These are phyloP conservation scores for Oscheius onirici DNA, from an alignment of 2,888 invertebrate genomes.

Conservation along the genomic window DNA sequence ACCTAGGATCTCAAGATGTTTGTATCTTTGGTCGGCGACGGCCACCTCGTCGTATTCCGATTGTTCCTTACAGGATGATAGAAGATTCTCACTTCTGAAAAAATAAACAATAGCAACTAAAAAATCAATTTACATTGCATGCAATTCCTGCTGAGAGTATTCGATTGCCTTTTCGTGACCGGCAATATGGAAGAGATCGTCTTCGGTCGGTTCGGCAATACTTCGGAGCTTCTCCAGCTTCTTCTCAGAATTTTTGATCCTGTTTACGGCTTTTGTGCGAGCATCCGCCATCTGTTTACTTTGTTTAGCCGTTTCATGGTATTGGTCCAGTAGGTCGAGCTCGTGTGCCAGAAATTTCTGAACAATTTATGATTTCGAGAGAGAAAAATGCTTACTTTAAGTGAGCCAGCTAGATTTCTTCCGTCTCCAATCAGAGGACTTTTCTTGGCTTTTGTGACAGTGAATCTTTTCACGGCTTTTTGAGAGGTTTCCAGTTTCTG, in stretches of 20 bases:
- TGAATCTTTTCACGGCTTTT: slow-evolving; percentile 1
- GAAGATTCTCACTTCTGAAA: not conserved
- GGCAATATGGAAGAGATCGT: slow-evolving; percentile 38
- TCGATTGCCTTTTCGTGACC: slow-evolving; percentile 39
- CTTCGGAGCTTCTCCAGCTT: not conserved
- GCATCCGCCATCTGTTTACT: not conserved
- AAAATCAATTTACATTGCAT: slow-evolving; percentile 23
- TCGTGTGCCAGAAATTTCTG: slow-evolving; percentile 16
- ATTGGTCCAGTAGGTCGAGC: not conserved
- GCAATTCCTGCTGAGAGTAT: slow-evolving; percentile 37
- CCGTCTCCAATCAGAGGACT: slow-evolving; percentile 2
- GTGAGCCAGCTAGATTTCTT: not conserved
- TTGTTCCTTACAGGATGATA: not conserved
- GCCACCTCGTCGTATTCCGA: slow-evolving; percentile 7
- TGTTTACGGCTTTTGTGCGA: not conserved
- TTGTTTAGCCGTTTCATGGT: not conserved
- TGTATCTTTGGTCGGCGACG: slow-evolving; percentile 2
- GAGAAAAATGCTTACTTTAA: not conserved
- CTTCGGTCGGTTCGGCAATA: slow-evolving; percentile 30
- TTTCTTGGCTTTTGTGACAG: slow-evolving; percentile 6
- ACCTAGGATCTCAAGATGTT: not conserved
- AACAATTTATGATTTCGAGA: not conserved
- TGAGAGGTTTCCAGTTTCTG: slow-evolving; percentile 30
- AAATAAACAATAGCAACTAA: not conserved
- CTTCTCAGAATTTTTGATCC: not conserved